Evolutionary conservation across 2,888 invertebrate genomes (phyloP).

Genomic region (Syrista parreyssii): DNA sequence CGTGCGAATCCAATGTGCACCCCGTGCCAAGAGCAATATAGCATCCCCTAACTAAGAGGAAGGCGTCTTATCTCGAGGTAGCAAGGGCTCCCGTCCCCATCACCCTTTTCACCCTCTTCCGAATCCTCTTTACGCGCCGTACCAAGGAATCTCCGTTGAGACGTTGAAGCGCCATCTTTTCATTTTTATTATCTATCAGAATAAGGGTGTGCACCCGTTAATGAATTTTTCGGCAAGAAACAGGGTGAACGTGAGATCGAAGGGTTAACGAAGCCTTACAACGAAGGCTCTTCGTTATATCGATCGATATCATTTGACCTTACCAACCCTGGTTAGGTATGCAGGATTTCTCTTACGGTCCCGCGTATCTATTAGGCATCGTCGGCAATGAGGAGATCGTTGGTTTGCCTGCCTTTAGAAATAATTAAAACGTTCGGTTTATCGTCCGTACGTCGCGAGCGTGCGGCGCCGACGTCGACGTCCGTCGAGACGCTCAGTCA

Average conservation of each 20-base stretch:
- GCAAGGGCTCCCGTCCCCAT: neutral
- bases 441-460: neutral
- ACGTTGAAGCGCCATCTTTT: neutral
- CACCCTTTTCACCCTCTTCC: neutral
- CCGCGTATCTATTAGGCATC: neutral
- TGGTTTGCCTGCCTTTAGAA: neutral
- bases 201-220: neutral
- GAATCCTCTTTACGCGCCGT: neutral
- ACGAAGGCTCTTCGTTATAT: neutral
- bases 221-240: neutral
- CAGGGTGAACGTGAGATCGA: neutral
- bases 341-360: neutral
- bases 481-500: constrained; percentile 1
- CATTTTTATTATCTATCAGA: neutral
- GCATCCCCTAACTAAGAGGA: constrained; percentile 16
- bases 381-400: neutral
- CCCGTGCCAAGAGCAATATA: constrained; percentile 15
- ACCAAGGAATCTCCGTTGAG: neutral
- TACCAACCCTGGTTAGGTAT: neutral
- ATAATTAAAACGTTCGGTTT: constrained; percentile 1
- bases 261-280: neutral
- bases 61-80: constrained; percentile 21
- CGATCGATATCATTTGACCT: neutral
- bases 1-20: constrained; percentile 26
- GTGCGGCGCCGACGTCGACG: constrained; percentile 1